Conservation (phyloP, 2,113 vertebrate species). For the Pseudois nayaur region DNA sequence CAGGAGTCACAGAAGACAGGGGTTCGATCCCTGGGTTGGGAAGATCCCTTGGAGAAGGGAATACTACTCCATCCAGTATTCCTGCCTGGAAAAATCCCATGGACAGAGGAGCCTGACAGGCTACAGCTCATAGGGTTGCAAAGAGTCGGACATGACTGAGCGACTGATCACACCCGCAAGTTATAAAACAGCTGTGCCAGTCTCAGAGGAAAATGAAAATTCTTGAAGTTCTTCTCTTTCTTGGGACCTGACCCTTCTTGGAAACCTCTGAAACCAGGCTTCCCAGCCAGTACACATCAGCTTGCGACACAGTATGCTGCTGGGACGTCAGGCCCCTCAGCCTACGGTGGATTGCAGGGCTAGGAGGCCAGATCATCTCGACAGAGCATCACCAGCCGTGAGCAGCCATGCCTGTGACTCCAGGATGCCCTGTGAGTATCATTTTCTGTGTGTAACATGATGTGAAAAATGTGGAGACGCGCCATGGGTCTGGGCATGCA, state of each 20-base stretch:
- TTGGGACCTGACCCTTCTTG: background rate
- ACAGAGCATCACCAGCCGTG: background rate
- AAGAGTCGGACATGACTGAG: background rate
- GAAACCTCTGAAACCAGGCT: background rate
- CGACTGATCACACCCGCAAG: accelerated
- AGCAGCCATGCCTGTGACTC: background rate
- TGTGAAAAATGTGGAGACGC: background rate
- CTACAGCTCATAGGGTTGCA: background rate
- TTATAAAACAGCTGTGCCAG: background rate
- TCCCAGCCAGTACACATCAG: background rate
- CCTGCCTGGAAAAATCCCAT: background rate
- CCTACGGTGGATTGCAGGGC: background rate
- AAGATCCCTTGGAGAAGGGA: background rate
- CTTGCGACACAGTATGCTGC: too few relatives aligned
- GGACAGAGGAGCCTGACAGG: background rate
- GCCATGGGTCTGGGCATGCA: background rate
- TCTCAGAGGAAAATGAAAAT: background rate
- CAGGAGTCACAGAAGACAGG: background rate
- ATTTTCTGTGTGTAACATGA: background rate
- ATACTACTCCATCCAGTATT: background rate
- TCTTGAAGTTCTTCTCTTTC: background rate
- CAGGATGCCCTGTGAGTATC: background rate
- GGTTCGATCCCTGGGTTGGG: background rate
- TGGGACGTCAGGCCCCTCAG: background rate
- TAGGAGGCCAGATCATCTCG: background rate